phyloP scores from a whole-genome alignment of 1,140 invertebrate genomes.

The Ooceraea biroi region DNA sequence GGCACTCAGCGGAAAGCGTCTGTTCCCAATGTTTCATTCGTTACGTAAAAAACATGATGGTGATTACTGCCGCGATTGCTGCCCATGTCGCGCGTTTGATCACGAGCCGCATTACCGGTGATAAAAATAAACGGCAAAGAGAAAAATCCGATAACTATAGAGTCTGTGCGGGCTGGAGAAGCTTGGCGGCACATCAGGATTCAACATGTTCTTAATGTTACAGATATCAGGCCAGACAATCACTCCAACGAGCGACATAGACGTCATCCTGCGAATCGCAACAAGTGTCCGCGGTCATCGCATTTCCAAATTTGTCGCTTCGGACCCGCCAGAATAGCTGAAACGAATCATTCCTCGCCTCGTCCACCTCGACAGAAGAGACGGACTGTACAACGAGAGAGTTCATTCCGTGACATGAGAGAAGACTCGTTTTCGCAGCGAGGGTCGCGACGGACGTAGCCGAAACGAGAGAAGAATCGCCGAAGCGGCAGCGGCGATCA shows the following conservation, averaged over 20 bases:
- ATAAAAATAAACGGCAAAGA: constrained; percentile 47
- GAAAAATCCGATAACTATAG: not conserved
- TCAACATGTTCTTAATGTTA: constrained; percentile 9
- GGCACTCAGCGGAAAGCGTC: not conserved
- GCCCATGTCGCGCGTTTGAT: constrained; percentile 38
- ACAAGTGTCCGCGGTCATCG: not conserved
- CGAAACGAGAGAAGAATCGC: constrained; percentile 49
- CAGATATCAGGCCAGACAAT: constrained; percentile 1
- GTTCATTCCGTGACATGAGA: not conserved
- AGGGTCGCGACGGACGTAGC: not conserved
- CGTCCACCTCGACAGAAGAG: not conserved
- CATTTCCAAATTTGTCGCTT: not conserved
- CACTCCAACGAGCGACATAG: not conserved
- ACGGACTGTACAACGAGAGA: constrained; percentile 3
- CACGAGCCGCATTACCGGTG: not conserved
- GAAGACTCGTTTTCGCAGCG: not conserved
- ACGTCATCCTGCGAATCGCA: not conserved
- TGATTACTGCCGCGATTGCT: constrained; percentile 40
- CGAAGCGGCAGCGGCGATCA: constrained; percentile 5
- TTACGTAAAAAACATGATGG: constrained; percentile 36
- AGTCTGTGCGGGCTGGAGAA: not conserved
- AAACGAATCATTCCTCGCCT: not conserved
- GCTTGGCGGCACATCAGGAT: not conserved
- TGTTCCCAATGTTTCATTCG: not conserved
- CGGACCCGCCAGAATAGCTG: not conserved